Conservation (phyloP, 2,113 vertebrate genomes). For the Sinocyclocheilus rhinocerous region DNA sequence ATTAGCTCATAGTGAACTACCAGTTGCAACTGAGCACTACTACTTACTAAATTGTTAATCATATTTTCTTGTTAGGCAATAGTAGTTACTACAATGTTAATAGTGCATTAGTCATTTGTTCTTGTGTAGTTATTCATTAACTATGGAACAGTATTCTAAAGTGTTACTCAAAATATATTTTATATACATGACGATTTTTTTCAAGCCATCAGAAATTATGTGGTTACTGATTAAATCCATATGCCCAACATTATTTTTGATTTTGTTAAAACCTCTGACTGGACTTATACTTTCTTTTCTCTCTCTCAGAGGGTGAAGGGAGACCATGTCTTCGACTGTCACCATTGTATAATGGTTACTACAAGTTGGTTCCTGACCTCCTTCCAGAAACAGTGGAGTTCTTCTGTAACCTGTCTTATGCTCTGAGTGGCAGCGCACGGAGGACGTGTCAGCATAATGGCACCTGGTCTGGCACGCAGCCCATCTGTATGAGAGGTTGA, state of each 20-base stretch:
- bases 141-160: too few relatives aligned
- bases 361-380: slow-evolving; percentile 74
- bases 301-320: slow-evolving; percentile 77
- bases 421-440: slow-evolving; percentile 83
- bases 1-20: too few relatives aligned
- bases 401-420: slow-evolving; percentile 91
- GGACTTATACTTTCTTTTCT: slow-evolving; percentile 27
- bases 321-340: slow-evolving; percentile 83
- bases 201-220: too few relatives aligned
- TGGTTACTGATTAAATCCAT: too few relatives aligned
- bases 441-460: slow-evolving; percentile 83
- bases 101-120: too few relatives aligned
- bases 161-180: too few relatives aligned
- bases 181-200: neutral
- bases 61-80: too few relatives aligned
- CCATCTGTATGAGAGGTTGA: slow-evolving; percentile 78
- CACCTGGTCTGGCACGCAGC: slow-evolving; percentile 75
- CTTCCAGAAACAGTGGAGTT: slow-evolving; percentile 81
- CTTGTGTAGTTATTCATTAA: too few relatives aligned
- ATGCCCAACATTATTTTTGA: too few relatives aligned
- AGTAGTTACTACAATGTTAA: too few relatives aligned
- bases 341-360: slow-evolving; percentile 85
- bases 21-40: too few relatives aligned
- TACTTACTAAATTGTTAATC: too few relatives aligned
- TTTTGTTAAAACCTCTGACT: neutral